A percentile compares a stretch with the other conserved stretches of the same genome.
phyloP scores from a whole-genome alignment of 2,888 invertebrate genomes.

The Eristalis pertinax region DNA sequence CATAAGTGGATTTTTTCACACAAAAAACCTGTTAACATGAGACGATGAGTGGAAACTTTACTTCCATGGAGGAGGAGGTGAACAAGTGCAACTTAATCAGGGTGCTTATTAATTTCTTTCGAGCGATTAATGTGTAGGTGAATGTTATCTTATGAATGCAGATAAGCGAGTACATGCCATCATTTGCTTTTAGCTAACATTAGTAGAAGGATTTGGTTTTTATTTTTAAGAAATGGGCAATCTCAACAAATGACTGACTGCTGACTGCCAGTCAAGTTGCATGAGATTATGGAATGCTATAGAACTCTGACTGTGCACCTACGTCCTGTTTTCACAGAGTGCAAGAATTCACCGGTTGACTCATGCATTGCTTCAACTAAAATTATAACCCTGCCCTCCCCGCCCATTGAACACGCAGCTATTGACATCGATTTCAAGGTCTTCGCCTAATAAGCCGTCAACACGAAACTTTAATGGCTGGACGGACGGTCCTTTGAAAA shows the following conservation, averaged over 20 bases:
- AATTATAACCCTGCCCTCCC: neutral
- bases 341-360: neutral
- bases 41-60: slow-evolving; percentile 5
- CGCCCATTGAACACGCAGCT: neutral
- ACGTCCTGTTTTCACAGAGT: too few species aligned
- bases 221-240: neutral
- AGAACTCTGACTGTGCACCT: too few species aligned
- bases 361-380: neutral
- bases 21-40: neutral
- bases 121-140: slow-evolving; percentile 5
- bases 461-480: neutral
- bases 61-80: neutral
- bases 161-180: slow-evolving; percentile 38
- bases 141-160: slow-evolving; percentile 31
- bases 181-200: slow-evolving; percentile 47
- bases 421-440: neutral
- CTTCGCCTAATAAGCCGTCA: neutral
- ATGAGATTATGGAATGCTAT: neutral
- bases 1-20: neutral
- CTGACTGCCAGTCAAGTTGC: neutral
- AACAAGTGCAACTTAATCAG: slow-evolving; percentile 28
- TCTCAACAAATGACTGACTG: neutral
- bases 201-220: slow-evolving; percentile 20
- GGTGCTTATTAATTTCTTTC: slow-evolving; percentile 15
- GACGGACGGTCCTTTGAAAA: neutral